Evolutionary conservation across 2,113 vertebrate species (phyloP).

Genomic region (Lutjanus erythropterus): DNA sequence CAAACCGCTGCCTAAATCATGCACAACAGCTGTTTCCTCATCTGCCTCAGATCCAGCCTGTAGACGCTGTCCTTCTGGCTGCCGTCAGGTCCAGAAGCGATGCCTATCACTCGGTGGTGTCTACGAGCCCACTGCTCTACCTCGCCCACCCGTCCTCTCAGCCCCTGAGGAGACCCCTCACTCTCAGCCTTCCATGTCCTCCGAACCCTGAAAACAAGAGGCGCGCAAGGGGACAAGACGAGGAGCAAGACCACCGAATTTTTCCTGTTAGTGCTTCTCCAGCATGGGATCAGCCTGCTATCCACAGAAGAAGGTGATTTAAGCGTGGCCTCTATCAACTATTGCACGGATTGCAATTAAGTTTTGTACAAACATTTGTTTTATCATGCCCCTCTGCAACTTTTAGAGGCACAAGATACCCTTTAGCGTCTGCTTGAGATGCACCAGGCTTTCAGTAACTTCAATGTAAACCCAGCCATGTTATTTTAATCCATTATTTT

Average conservation of each 20-base stretch:
- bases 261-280: neutral
- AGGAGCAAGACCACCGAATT: constrained; percentile 47
- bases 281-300: constrained; percentile 22
- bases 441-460: too few relatives aligned
- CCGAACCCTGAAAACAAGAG: constrained; percentile 85
- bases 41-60: constrained; percentile 86
- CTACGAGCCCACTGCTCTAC: constrained; percentile 87
- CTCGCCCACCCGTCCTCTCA: constrained; percentile 86
- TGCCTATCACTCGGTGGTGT: constrained; percentile 79
- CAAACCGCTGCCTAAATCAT: constrained; percentile 20
- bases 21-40: constrained; percentile 37
- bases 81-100: constrained; percentile 85
- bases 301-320: constrained; percentile 51
- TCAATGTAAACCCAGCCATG: too few relatives aligned
- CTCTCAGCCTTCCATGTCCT: constrained; percentile 87
- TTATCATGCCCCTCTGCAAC: too few relatives aligned
- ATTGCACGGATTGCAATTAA: too few relatives aligned
- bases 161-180: constrained; percentile 83
- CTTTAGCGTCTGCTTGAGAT: too few relatives aligned
- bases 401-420: too few relatives aligned
- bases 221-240: constrained; percentile 56
- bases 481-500: too few relatives aligned
- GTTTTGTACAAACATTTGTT: neutral
- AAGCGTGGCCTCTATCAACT: too few relatives aligned
- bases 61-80: constrained; percentile 86